Evolutionary conservation across 2,888 invertebrate species (phyloP).

Genomic region (Palloptera scutellata): DNA sequence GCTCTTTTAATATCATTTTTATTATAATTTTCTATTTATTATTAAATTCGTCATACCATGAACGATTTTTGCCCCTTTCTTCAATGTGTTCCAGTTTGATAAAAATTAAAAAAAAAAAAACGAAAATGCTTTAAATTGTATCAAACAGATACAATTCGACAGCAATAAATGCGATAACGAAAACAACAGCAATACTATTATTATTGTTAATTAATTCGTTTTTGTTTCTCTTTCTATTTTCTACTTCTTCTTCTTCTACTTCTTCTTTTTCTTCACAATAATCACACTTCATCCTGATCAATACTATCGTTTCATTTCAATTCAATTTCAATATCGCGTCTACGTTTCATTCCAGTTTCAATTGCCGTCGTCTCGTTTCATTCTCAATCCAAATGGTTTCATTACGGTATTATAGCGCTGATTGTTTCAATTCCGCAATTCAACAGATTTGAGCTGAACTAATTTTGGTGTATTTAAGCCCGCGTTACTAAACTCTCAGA

Average conservation of each 20-base stretch:
- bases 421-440: no score
- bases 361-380: neutral
- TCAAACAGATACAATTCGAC: neutral
- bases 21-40: no score
- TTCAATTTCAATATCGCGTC: neutral
- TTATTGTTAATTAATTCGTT: no score
- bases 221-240: no score
- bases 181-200: no score
- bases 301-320: neutral
- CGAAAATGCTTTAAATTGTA: neutral
- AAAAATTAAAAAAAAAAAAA: no score
- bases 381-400: neutral
- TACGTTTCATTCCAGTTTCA: neutral
- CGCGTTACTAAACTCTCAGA: constrained; percentile 48
- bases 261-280: neutral
- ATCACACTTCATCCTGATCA: constrained; percentile 18
- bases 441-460: neutral
- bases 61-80: no score
- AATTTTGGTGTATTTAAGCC: constrained; percentile 49
- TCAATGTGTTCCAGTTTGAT: no score
- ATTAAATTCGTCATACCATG: no score
- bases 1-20: no score
- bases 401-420: neutral
- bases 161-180: no score
- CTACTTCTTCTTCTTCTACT: no score